Evolutionary conservation across 2,113 vertebrate species (phyloP).

Genomic region (Xiphophorus hellerii): DNA sequence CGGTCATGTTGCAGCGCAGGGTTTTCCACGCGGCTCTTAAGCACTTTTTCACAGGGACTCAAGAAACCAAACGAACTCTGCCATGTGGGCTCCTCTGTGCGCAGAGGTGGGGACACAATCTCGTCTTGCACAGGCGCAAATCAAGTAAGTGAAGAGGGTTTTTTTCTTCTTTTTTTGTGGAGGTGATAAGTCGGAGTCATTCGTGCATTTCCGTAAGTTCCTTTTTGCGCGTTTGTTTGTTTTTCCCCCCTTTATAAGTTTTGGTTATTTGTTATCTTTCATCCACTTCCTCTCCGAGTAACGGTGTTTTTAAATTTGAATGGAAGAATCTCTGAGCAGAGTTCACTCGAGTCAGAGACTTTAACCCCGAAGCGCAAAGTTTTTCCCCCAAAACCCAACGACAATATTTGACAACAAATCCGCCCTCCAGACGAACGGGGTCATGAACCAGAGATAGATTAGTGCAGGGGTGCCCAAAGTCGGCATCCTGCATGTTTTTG

Average conservation of each 20-base stretch:
- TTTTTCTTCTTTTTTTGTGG: neutral
- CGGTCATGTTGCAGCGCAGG: constrained; percentile 46
- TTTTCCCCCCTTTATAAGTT: neutral
- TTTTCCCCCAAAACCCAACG: neutral
- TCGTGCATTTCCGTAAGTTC: neutral
- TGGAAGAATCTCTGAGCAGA: neutral
- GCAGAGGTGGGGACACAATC: constrained; percentile 13
- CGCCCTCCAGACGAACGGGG: constrained; percentile 18
- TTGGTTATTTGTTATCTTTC: too few species aligned
- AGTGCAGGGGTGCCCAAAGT: neutral
- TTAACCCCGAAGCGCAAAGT: neutral
- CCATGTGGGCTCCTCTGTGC: neutral
- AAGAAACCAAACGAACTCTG: neutral
- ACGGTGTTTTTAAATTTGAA: neutral
- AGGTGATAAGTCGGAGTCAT: neutral
- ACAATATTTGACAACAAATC: neutral
- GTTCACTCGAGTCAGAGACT: neutral
- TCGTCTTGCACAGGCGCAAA: constrained; percentile 27
- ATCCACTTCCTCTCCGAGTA: too few species aligned
- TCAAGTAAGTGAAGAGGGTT: constrained; percentile 46
- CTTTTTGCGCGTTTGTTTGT: neutral
- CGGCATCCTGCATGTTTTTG: too few species aligned
- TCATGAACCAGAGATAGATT: constrained; percentile 53
- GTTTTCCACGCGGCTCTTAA: constrained; percentile 24
- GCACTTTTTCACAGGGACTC: constrained; percentile 11